phyloP scores from a whole-genome alignment of 2,888 invertebrate genomes.

The Aphodius sticticus region DNA sequence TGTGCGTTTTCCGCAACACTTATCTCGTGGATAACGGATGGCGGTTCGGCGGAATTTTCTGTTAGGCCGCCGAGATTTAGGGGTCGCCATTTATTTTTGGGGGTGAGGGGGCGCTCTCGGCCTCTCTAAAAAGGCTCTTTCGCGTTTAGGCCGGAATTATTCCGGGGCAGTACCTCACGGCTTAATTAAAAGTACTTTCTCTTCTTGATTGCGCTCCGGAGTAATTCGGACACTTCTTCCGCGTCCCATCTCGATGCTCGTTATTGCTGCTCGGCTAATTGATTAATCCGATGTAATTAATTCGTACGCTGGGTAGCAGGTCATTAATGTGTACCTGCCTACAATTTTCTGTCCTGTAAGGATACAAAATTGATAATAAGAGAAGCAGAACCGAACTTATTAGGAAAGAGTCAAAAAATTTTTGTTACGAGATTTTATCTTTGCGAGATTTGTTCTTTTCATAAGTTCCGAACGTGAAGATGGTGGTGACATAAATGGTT shows the following conservation, averaged over 20 bases:
- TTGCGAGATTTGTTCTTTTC: no score
- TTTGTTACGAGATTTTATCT: no score
- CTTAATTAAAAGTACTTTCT: conserved; percentile 23
- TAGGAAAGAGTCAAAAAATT: no score
- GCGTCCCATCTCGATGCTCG: not conserved
- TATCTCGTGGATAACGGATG: not conserved
- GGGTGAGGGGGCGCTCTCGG: not conserved
- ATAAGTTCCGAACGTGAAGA: no score
- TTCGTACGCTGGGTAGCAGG: no score
- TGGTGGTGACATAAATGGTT: no score
- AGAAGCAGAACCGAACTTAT: no score
- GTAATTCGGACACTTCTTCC: not conserved
- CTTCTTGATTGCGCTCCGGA: conserved; percentile 15
- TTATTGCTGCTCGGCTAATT: not conserved
- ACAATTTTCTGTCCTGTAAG: no score
- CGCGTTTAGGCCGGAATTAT: not conserved
- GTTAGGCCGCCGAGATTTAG: conserved; percentile 14
- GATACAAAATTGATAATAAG: no score
- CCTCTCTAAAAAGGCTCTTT: not conserved
- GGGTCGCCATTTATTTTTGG: conserved; percentile 14
- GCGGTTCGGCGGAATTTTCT: not conserved
- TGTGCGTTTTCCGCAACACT: conserved; percentile 4
- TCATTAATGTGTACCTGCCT: no score
- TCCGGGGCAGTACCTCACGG: conserved; percentile 17
- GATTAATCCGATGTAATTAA: not conserved